These are phyloP conservation scores for Perdix hodgsoniae DNA, from an alignment of 2,797 vertebrate genomes.

Conservation along the genomic window DNA sequence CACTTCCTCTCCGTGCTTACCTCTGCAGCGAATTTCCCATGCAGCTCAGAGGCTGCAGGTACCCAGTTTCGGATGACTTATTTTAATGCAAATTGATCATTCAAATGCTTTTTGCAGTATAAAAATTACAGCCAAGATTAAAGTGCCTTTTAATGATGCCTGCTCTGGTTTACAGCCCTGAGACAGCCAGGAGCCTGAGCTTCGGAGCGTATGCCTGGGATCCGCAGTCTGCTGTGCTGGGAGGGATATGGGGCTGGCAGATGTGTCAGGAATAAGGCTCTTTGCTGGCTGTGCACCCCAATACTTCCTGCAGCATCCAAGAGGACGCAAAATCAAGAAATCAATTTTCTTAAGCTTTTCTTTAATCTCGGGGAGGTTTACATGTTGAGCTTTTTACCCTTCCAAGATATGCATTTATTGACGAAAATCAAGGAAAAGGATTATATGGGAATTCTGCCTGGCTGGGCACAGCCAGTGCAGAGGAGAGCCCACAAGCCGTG, in stretches of 20 bases:
- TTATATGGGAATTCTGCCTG: not conserved
- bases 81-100: conserved; percentile 49
- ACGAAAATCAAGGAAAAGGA: not conserved
- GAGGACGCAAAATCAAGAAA: not conserved
- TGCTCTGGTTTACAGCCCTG: conserved; percentile 30
- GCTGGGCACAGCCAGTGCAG: not conserved
- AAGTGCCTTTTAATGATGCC: conserved; percentile 50
- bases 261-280: not conserved
- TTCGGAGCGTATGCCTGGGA: not conserved
- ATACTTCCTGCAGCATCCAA: not conserved
- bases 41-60: not conserved
- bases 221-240: not conserved
- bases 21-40: not conserved
- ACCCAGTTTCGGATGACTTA: conserved; percentile 12
- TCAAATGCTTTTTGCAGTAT: conserved; percentile 12
- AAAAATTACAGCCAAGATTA: conserved; percentile 54
- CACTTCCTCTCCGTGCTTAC: not conserved
- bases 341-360: not conserved
- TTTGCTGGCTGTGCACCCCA: not conserved
- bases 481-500: not conserved
- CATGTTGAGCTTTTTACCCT: not conserved
- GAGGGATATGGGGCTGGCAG: not conserved
- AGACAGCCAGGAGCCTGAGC: conserved; percentile 19
- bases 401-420: not conserved
- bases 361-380: not conserved